phyloP scores from a whole-genome alignment of 1,140 invertebrate species.

The Augochlora pura region DNA sequence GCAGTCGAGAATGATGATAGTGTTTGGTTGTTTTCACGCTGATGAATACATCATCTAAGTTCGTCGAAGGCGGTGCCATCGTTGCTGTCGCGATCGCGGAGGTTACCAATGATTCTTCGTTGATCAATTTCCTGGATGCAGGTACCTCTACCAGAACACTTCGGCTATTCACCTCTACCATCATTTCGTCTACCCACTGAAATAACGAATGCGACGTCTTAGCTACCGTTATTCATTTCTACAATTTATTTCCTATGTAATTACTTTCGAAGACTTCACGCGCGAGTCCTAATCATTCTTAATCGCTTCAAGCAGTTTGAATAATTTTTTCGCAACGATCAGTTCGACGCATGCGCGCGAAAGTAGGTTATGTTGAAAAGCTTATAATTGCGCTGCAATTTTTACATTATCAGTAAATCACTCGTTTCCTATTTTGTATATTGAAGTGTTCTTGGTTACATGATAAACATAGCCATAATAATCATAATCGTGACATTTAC shows the following conservation, averaged over 20 bases:
- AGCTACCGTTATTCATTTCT: not conserved
- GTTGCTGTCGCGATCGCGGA: slow-evolving; percentile 81
- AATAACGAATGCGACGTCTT: slow-evolving; percentile 10
- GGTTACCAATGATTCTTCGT: slow-evolving; percentile 73
- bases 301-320: too few species aligned
- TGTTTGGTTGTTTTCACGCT: slow-evolving; percentile 96
- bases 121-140: slow-evolving; percentile 52
- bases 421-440: too few species aligned
- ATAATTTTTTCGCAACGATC: too few species aligned
- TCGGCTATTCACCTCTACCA: slow-evolving; percentile 59
- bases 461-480: too few species aligned
- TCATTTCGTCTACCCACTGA: slow-evolving; percentile 73
- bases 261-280: too few species aligned
- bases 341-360: too few species aligned
- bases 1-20: slow-evolving; percentile 91
- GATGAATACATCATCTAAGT: slow-evolving; percentile 93
- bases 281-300: too few species aligned
- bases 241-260: too few species aligned
- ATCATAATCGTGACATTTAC: not conserved
- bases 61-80: slow-evolving; percentile 84
- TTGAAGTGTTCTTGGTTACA: too few species aligned
- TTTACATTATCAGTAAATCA: too few species aligned
- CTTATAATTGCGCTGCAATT: too few species aligned
- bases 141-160: slow-evolving; percentile 66
- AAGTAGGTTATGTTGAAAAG: too few species aligned